A percentile compares a stretch with the other conserved stretches of the same genome.
These are phyloP conservation scores for Apeltes quadracus DNA, from an alignment of 2,113 vertebrate genomes.

Conservation along the genomic window DNA sequence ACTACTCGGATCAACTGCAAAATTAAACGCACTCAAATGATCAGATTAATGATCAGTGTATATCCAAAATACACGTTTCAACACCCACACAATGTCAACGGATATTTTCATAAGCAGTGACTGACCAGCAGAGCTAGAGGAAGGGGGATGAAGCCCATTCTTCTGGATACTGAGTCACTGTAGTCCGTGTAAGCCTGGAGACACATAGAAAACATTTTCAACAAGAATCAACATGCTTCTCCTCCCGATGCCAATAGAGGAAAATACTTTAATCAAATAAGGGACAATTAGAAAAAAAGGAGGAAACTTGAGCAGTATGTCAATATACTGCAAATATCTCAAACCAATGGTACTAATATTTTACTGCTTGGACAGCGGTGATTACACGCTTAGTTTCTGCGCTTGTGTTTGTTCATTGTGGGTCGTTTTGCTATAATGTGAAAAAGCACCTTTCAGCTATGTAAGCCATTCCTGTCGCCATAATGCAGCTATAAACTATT, in stretches of 20 bases:
- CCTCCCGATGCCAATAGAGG: not conserved
- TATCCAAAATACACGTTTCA: not conserved
- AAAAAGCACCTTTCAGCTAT: not conserved
- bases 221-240: not conserved
- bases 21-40: not conserved
- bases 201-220: constrained; percentile 35
- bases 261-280: not conserved
- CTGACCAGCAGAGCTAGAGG: constrained; percentile 95
- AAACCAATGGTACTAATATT: not conserved
- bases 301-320: no score
- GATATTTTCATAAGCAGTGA: constrained; percentile 14
- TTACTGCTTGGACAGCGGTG: not conserved
- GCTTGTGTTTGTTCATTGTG: not conserved
- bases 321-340: not conserved
- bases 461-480: not conserved
- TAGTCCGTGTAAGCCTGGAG: constrained; percentile 97
- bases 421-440: not conserved
- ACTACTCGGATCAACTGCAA: constrained; percentile 93
- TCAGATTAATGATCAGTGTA: not conserved
- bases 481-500: not conserved
- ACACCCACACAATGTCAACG: not conserved
- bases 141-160: constrained; percentile 99
- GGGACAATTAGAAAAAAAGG: not conserved
- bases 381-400: not conserved
- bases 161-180: constrained; percentile 95